Evolutionary conservation across 2,113 vertebrate species (phyloP).

Genomic region (Echinops telfairi): DNA sequence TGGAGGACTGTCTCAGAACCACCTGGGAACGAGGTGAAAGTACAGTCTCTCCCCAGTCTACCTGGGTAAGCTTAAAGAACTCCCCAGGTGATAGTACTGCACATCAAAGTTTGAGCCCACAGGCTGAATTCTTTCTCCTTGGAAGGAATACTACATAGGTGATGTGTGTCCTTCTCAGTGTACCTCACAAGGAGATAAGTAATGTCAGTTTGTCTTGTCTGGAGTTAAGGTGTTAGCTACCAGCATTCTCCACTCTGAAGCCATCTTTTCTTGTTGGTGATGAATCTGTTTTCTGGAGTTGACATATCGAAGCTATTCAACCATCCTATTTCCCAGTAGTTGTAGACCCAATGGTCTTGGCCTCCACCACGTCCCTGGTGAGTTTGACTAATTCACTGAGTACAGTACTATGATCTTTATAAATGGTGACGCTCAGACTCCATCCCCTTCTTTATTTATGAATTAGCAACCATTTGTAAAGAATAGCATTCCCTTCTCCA

Average conservation of each 20-base stretch:
- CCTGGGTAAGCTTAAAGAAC: no score
- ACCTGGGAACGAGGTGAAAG: background rate
- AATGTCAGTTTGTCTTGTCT: background rate
- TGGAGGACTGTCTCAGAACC: background rate
- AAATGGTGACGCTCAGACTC: background rate
- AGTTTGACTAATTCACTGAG: background rate
- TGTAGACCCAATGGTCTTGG: background rate
- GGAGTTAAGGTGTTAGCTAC: background rate
- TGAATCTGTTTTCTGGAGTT: background rate
- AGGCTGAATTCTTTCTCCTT: background rate
- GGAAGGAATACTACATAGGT: background rate
- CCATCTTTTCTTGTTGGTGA: background rate
- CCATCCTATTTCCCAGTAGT: background rate
- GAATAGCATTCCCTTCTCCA: background rate
- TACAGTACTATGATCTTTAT: background rate
- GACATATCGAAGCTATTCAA: background rate
- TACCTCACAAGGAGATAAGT: background rate
- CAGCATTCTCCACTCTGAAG: background rate
- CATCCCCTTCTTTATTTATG: background rate
- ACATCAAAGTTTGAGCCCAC: background rate
- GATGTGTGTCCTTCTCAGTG: background rate
- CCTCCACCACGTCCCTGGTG: background rate
- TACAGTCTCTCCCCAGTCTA: background rate
- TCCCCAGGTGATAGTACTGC: background rate
- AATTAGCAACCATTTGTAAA: slow-evolving; percentile 3